Evolutionary conservation across 2,113 vertebrate genomes (phyloP).

Genomic region (Amphilophus citrinellus): DNA sequence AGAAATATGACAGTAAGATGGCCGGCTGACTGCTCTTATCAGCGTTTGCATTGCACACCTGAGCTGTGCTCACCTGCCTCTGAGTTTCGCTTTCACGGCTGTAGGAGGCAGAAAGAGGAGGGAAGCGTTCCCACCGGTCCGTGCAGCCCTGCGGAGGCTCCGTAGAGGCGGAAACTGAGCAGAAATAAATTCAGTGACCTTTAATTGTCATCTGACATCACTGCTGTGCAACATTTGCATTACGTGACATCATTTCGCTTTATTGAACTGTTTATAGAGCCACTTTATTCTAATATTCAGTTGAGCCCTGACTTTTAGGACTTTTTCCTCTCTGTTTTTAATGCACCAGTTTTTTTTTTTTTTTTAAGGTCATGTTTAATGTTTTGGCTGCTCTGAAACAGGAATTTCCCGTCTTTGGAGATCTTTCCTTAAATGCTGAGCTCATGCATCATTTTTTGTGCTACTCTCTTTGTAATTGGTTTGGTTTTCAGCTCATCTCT

Average conservation of each 20-base stretch:
- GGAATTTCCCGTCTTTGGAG: rapidly evolving
- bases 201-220: not conserved
- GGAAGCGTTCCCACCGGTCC: not conserved
- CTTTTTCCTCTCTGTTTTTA: too few relatives aligned
- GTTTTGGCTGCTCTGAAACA: not conserved
- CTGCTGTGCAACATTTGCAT: not conserved
- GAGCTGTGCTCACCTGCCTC: not conserved
- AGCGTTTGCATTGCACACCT: not conserved
- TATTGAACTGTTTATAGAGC: too few relatives aligned
- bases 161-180: rapidly evolving
- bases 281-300: too few relatives aligned
- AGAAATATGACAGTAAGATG: not conserved
- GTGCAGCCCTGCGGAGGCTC: not conserved
- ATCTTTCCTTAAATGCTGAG: rapidly evolving
- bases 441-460: not conserved
- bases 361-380: not conserved
- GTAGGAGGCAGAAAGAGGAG: too few relatives aligned
- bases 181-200: rapidly evolving
- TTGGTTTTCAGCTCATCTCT: not conserved
- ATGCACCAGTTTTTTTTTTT: not conserved
- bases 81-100: not conserved
- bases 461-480: not conserved
- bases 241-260: not conserved
- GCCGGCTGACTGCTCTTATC: not conserved
- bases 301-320: too few relatives aligned